phyloP scores from a whole-genome alignment of 2,113 vertebrate genomes.

The Coracopsis vasa region DNA sequence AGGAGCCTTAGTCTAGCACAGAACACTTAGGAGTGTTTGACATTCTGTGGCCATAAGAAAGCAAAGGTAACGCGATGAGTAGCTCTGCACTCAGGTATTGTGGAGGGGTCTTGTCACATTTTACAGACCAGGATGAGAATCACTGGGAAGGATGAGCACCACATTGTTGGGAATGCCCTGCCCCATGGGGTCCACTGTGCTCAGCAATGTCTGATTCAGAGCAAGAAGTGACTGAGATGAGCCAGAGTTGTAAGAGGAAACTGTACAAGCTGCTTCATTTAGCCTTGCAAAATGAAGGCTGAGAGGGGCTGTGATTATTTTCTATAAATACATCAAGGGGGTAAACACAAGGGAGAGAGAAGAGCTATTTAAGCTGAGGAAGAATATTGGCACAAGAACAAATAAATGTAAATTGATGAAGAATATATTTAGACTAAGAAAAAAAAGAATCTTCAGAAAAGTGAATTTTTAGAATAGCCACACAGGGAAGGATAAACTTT shows the following conservation, averaged over 20 bases:
- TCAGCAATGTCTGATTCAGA: neutral
- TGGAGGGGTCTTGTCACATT: accelerated
- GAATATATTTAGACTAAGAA: neutral
- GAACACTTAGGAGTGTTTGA: neutral
- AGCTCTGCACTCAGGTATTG: neutral
- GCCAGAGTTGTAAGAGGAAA: neutral
- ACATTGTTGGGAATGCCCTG: neutral
- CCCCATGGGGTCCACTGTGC: accelerated
- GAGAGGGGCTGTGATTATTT: constrained; percentile 41
- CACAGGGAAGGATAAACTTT: neutral
- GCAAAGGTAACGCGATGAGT: neutral
- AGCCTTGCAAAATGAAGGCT: neutral
- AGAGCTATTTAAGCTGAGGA: constrained; percentile 33
- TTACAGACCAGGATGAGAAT: neutral
- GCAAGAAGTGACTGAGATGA: neutral
- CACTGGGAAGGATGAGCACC: accelerated
- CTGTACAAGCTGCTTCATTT: neutral
- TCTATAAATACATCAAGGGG: constrained; percentile 60
- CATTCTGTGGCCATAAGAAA: neutral
- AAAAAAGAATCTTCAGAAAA: neutral
- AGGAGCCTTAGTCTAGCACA: neutral
- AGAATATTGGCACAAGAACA: constrained; percentile 52
- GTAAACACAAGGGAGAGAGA: constrained; percentile 49
- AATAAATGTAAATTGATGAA: constrained; percentile 48
- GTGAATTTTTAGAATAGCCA: neutral